Evolutionary conservation across 2,113 vertebrate species (phyloP).

Genomic region (Rhinolophus ferrumequinum): DNA sequence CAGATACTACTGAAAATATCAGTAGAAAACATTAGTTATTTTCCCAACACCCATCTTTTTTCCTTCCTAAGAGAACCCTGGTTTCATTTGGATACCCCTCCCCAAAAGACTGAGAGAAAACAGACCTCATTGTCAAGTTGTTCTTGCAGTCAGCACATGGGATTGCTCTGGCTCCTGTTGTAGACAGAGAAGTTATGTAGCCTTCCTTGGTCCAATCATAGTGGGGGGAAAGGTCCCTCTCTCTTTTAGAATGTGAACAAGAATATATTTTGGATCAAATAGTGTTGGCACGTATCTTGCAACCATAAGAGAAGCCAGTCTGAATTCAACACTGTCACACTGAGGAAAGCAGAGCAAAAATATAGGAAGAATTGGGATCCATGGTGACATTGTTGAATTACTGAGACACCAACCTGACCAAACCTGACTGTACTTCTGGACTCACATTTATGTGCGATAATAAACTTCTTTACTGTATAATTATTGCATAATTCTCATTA

Average conservation of each 20-base stretch:
- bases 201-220: background rate
- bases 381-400: background rate
- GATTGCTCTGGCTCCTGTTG: background rate
- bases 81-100: background rate
- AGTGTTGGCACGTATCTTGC: background rate
- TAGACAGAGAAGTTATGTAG: background rate
- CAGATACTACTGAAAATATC: background rate
- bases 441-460: background rate
- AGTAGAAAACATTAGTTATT: background rate
- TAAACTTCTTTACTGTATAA: conserved; percentile 2
- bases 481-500: background rate
- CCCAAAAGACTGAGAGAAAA: background rate
- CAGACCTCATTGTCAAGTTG: background rate
- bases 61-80: background rate
- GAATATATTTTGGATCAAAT: background rate
- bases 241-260: background rate
- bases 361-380: background rate
- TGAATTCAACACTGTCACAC: background rate
- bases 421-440: background rate
- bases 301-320: background rate
- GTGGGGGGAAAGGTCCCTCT: background rate
- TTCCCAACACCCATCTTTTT: background rate
- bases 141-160: background rate
- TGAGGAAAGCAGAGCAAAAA: background rate
- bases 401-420: background rate